Evolutionary conservation across 23 tunicate species (phyloP).

Genomic region (Styela clava): DNA sequence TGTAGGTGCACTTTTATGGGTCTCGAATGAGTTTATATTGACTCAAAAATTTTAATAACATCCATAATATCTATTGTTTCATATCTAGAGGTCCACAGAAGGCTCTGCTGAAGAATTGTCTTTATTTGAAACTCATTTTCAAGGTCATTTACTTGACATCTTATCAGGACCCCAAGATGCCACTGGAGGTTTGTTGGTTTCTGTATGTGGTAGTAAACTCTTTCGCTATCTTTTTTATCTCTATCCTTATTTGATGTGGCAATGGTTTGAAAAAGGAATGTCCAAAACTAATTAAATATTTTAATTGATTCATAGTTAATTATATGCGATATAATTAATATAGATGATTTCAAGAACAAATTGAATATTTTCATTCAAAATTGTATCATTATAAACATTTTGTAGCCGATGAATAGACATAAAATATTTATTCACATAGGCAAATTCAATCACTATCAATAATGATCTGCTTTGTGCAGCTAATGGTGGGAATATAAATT

Average conservation of each 20-base stretch:
- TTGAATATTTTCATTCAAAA: no score
- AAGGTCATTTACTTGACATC: slow-evolving; percentile 60
- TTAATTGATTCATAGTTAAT: neutral
- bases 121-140: slow-evolving; percentile 32
- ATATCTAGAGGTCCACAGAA: no score
- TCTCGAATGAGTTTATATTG: slow-evolving; percentile 5
- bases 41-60: neutral
- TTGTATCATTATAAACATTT: no score
- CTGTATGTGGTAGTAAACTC: slow-evolving; percentile 3
- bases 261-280: no score
- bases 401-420: no score
- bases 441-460: no score
- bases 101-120: no score
- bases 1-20: neutral
- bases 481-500: no score
- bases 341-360: neutral
- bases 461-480: no score
- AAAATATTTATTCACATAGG: no score
- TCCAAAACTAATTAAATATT: no score
- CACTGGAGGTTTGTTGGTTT: slow-evolving; percentile 8
- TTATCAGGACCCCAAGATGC: slow-evolving; percentile 74
- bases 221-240: neutral
- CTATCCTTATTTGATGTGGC: no score
- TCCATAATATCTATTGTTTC: neutral
- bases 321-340: neutral